Evolutionary conservation across 2,113 vertebrate genomes (phyloP).

Genomic region (Crypturellus undulatus): DNA sequence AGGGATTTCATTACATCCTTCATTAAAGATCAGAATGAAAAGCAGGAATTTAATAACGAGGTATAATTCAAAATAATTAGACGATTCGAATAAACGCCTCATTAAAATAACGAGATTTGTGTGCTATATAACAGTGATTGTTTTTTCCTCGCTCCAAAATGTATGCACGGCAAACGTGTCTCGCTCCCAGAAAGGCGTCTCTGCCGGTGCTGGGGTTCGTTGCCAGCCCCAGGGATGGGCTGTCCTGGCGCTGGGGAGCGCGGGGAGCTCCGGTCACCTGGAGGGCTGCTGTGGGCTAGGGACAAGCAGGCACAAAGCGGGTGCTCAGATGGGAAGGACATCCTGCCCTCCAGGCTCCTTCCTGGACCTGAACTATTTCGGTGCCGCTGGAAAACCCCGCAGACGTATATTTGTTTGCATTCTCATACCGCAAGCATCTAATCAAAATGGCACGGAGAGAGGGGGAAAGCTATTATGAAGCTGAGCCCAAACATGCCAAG

Average conservation of each 20-base stretch:
- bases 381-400: not conserved
- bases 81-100: constrained; percentile 28
- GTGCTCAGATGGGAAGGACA: not conserved
- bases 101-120: constrained; percentile 39
- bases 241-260: accelerated
- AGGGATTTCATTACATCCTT: constrained; percentile 41
- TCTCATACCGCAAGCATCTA: not conserved
- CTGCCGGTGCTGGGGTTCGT: not conserved
- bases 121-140: not conserved
- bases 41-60: constrained; percentile 43
- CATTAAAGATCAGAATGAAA: constrained; percentile 71
- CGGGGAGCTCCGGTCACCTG: accelerated
- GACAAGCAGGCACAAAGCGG: not conserved
- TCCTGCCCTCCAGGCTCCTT: not conserved
- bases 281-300: accelerated
- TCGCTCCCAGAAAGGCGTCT: not conserved
- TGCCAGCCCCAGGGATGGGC: not conserved
- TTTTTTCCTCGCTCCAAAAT: constrained; percentile 4
- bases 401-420: not conserved
- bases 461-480: constrained; percentile 33
- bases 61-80: constrained; percentile 63
- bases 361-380: not conserved
- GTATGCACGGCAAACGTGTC: not conserved
- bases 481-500: constrained; percentile 27
- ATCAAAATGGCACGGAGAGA: constrained; percentile 19